Conservation (phyloP, 2,888 invertebrate genomes). For the Pristionchus fissidentatus region DNA sequence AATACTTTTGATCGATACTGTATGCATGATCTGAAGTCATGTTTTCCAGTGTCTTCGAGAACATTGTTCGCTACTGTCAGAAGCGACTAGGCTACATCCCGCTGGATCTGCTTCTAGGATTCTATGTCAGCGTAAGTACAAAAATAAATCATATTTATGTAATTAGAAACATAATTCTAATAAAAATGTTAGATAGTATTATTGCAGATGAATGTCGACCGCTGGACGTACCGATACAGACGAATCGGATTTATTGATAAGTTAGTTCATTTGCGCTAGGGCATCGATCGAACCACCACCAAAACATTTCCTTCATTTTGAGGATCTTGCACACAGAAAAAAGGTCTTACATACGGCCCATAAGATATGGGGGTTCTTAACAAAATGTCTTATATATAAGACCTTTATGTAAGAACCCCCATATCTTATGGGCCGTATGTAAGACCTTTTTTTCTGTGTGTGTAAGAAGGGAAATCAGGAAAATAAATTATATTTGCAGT, state of each 20-base stretch:
- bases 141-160: not conserved
- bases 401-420: too few relatives aligned
- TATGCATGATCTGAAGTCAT: too few relatives aligned
- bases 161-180: not conserved
- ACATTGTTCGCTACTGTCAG: slow-evolving; percentile 30
- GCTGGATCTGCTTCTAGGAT: slow-evolving; percentile 46
- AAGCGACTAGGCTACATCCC: slow-evolving; percentile 28
- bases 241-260: slow-evolving; percentile 48
- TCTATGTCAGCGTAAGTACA: slow-evolving; percentile 41
- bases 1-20: too few relatives aligned
- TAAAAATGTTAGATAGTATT: not conserved
- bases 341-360: too few relatives aligned
- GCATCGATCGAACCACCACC: too few relatives aligned
- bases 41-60: slow-evolving; percentile 32
- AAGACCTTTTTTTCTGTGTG: too few relatives aligned
- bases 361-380: too few relatives aligned
- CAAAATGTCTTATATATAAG: too few relatives aligned
- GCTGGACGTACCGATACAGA: slow-evolving; percentile 42
- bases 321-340: too few relatives aligned
- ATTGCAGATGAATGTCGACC: slow-evolving; percentile 2
- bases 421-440: too few relatives aligned
- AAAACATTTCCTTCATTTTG: too few relatives aligned
- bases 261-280: not conserved
- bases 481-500: not conserved
- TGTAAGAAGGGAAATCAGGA: too few relatives aligned